phyloP scores from a whole-genome alignment of 2,113 vertebrate genomes.

The Melanotaenia duboulayi region DNA sequence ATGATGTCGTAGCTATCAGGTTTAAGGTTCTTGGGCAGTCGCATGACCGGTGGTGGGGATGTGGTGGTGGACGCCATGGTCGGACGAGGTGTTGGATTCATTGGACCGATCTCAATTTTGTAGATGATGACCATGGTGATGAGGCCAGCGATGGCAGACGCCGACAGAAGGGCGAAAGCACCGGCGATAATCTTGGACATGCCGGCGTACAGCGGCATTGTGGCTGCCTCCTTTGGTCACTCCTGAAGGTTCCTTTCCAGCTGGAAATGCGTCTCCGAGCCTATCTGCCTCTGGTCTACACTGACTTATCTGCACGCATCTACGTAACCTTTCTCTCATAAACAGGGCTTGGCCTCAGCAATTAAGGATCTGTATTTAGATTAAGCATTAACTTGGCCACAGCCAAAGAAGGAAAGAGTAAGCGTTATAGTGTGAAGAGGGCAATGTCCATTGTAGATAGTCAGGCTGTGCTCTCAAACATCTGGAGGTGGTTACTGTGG shows the following conservation, averaged over 20 bases:
- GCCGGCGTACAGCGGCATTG: constrained; percentile 83
- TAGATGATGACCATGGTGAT: constrained; percentile 85
- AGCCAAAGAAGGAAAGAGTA: constrained; percentile 61
- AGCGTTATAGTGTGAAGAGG: constrained; percentile 36
- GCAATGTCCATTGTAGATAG: constrained; percentile 57
- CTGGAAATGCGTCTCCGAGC: constrained; percentile 33
- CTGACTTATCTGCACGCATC: constrained; percentile 31
- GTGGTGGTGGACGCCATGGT: fast-evolving
- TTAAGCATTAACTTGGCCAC: constrained; percentile 81
- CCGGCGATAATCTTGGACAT: constrained; percentile 84
- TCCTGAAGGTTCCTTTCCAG: background rate
- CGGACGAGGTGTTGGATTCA: fast-evolving
- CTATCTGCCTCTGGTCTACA: constrained; percentile 2
- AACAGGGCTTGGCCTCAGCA: constrained; percentile 63
- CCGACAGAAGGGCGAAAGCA: constrained; percentile 70
- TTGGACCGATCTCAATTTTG: constrained; percentile 55
- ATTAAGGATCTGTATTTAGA: constrained; percentile 45
- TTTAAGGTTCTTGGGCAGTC: constrained; percentile 81
- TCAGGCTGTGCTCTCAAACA: constrained; percentile 58
- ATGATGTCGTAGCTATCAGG: constrained; percentile 84
- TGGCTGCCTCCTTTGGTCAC: constrained; percentile 11
- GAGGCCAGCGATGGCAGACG: constrained; percentile 79
- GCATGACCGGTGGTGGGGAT: constrained; percentile 12
- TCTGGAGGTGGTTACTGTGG: constrained; percentile 72
- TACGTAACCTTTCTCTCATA: constrained; percentile 60